Conservation (phyloP, 2,888 invertebrate genomes). For the Muschampia plurimacula region DNA sequence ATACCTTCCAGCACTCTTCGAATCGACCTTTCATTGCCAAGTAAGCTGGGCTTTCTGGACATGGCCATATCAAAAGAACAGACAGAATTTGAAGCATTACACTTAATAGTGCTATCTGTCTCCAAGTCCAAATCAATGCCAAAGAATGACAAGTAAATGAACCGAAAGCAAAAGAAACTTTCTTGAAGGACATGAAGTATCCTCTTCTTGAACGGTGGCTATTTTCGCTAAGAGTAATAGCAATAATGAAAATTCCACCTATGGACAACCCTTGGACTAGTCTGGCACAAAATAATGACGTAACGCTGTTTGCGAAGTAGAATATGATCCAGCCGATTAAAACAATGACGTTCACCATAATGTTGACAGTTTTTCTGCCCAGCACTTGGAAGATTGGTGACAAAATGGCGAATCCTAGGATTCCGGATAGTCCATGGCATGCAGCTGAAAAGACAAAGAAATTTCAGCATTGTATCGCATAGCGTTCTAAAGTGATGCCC, state of each 20-base stretch:
- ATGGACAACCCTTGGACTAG: conserved; percentile 54
- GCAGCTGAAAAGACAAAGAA: conserved; percentile 54
- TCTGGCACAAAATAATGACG: conserved; percentile 51
- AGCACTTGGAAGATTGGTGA: conserved; percentile 54
- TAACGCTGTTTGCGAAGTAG: conserved; percentile 49
- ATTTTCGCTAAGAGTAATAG: conserved; percentile 56
- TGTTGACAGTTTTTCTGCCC: conserved; percentile 54
- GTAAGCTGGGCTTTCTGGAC: conserved; percentile 60
- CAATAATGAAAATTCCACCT: conserved; percentile 54
- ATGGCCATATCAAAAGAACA: conserved; percentile 50
- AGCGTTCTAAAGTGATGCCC: neutral
- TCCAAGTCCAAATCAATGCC: conserved; percentile 52
- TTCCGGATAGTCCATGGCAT: conserved; percentile 53
- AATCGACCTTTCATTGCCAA: conserved; percentile 57
- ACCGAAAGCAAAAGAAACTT: conserved; percentile 50
- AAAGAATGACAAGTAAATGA: conserved; percentile 55
- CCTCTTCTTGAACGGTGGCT: conserved; percentile 55
- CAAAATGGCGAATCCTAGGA: conserved; percentile 53
- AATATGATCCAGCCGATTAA: conserved; percentile 55
- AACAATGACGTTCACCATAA: conserved; percentile 43
- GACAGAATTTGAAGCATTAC: conserved; percentile 44
- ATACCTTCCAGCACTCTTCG: conserved; percentile 53
- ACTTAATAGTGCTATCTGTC: conserved; percentile 49
- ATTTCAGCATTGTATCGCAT: neutral
- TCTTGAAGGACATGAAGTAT: conserved; percentile 55